phyloP scores from a whole-genome alignment of 2,113 vertebrate genomes.

The Menidia beryllina region DNA sequence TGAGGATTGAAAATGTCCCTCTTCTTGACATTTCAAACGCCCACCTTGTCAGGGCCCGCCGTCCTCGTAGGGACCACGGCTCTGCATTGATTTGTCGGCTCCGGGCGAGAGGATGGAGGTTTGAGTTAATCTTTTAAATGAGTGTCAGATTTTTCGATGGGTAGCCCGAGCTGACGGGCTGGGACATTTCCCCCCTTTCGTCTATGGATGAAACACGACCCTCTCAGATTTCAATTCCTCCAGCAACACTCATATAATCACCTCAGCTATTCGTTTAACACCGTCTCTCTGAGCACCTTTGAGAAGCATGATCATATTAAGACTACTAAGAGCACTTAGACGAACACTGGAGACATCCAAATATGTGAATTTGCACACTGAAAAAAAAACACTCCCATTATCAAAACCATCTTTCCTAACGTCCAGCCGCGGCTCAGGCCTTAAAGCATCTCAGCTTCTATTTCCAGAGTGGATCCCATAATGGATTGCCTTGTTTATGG shows the following conservation, averaged over 20 bases:
- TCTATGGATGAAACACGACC: constrained; percentile 64
- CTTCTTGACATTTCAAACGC: not conserved
- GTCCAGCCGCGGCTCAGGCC: not conserved
- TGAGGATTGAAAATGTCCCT: not conserved
- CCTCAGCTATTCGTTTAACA: constrained; percentile 64
- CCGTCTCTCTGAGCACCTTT: constrained; percentile 18
- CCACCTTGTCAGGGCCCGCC: too few species aligned
- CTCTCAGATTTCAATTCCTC: constrained; percentile 66
- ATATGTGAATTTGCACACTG: constrained; percentile 6
- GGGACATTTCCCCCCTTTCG: not conserved
- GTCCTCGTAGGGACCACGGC: not conserved
- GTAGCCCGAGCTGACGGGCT: not conserved
- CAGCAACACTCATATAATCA: constrained; percentile 63
- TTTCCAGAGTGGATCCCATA: constrained; percentile 22
- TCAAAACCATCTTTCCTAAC: constrained; percentile 9
- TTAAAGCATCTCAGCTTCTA: constrained; percentile 33
- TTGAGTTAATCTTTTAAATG: constrained; percentile 6
- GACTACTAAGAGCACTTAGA: constrained; percentile 38
- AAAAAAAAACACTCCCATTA: constrained; percentile 11
- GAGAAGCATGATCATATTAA: constrained; percentile 55
- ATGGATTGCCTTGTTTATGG: constrained; percentile 25
- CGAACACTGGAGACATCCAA: not conserved
- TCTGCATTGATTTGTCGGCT: not conserved
- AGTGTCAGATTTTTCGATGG: constrained; percentile 3
- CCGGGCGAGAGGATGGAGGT: not conserved